A percentile compares a stretch with the other conserved stretches of the same genome.
These are phyloP conservation scores for Oreonectes daqikongensis DNA, from an alignment of 2,797 vertebrate species.

Conservation along the genomic window DNA sequence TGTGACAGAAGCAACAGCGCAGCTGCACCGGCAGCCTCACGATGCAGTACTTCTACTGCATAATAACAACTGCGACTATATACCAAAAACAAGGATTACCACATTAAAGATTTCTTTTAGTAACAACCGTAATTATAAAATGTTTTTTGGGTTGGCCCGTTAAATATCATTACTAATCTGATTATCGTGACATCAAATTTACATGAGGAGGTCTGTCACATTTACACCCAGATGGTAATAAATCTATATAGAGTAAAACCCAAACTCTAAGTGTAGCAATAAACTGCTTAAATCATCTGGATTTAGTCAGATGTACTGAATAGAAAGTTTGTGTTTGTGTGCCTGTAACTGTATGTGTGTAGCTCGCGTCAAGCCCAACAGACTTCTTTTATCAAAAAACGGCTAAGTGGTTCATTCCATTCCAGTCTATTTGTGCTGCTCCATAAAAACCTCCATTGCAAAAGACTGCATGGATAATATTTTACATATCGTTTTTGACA, in stretches of 20 bases:
- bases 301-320: not conserved
- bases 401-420: not conserved
- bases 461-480: not conserved
- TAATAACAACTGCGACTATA: not conserved
- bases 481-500: not conserved
- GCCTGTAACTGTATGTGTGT: not conserved
- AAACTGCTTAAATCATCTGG: not conserved
- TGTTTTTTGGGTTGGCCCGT: not conserved
- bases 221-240: not conserved
- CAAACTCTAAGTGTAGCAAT: not conserved
- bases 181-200: constrained; percentile 5
- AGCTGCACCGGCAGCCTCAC: too few species aligned
- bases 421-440: not conserved
- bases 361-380: not conserved
- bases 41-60: not conserved
- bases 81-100: not conserved
- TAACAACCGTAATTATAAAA: not conserved
- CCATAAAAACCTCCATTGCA: not conserved
- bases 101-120: not conserved
- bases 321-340: constrained; percentile 3
- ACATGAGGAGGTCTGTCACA: not conserved
- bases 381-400: not conserved
- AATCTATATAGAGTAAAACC: constrained; percentile 5
- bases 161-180: not conserved
- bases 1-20: not conserved